phyloP scores from a whole-genome alignment of 2,888 invertebrate species.

The Sthenelais limicola region DNA sequence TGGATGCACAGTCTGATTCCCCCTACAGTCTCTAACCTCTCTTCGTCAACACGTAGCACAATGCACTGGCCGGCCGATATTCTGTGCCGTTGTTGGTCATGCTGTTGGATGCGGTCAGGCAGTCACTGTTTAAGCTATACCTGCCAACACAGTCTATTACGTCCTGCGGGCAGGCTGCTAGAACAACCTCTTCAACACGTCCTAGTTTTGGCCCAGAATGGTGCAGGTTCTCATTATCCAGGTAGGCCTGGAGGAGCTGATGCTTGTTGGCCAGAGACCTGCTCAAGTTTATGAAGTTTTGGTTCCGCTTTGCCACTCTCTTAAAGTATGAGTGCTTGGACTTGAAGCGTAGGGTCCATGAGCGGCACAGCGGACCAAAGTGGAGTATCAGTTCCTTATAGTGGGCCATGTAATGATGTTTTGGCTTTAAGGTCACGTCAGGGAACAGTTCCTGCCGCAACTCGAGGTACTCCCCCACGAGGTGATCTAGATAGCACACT shows the following conservation, averaged over 20 bases:
- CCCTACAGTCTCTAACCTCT: too few relatives aligned
- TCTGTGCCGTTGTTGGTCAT: too few relatives aligned
- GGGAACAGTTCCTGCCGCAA: slow-evolving; percentile 42
- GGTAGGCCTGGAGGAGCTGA: slow-evolving; percentile 45
- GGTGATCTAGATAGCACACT: neutral
- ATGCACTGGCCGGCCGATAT: too few relatives aligned
- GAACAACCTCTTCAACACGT: too few relatives aligned
- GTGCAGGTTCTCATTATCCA: neutral
- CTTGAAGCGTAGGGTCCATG: slow-evolving; percentile 53
- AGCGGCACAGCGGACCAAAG: slow-evolving; percentile 49
- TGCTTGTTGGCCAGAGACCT: slow-evolving; percentile 47
- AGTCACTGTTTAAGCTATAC: too few relatives aligned
- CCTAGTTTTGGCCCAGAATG: too few relatives aligned
- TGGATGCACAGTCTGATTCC: too few relatives aligned
- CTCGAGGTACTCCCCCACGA: slow-evolving; percentile 37
- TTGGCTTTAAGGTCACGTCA: slow-evolving; percentile 38
- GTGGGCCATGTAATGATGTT: slow-evolving; percentile 48
- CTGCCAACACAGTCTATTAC: too few relatives aligned
- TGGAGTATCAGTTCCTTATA: slow-evolving; percentile 46
- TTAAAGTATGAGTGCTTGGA: slow-evolving; percentile 52
- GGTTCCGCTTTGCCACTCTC: slow-evolving; percentile 44
- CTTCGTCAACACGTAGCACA: too few relatives aligned
- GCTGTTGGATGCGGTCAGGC: too few relatives aligned
- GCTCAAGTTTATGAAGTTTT: slow-evolving; percentile 48
- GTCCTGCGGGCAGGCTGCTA: too few relatives aligned